These are phyloP conservation scores for Ophiothrix spiculata DNA, from an alignment of 35 echinoderm and acorn worm genomes.

Conservation along the genomic window DNA sequence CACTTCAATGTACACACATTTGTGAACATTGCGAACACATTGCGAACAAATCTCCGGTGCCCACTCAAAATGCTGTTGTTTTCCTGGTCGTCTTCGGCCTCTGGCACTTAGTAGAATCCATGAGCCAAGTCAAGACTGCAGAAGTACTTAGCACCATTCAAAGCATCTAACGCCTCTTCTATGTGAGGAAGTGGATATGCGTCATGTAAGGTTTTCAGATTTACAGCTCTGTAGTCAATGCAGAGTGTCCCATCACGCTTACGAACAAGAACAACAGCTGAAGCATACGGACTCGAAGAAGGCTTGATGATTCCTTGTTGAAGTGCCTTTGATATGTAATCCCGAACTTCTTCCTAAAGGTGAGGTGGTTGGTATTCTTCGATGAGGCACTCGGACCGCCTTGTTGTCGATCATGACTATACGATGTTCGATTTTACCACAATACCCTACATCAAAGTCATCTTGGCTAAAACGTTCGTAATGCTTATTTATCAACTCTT, in stretches of 20 bases:
- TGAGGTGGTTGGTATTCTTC: not conserved
- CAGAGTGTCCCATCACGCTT: not conserved
- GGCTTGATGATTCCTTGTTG: not conserved
- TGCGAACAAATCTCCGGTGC: no score
- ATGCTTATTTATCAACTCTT: not conserved
- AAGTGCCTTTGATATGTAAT: no score
- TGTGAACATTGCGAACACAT: no score
- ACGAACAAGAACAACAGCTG: not conserved
- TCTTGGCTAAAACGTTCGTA: constrained; percentile 14
- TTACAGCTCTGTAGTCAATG: not conserved
- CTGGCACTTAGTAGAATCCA: not conserved
- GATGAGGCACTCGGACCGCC: not conserved
- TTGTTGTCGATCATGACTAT: not conserved
- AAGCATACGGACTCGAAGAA: not conserved
- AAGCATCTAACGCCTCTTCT: not conserved
- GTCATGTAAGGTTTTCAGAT: not conserved
- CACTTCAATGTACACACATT: no score
- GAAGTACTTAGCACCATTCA: not conserved
- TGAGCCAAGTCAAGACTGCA: not conserved
- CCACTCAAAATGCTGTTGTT: no score
- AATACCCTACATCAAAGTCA: not conserved
- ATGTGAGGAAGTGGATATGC: not conserved
- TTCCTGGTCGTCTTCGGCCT: no score
- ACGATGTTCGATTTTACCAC: not conserved
- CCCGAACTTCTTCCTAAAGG: not conserved